Conservation (phyloP, 2,113 vertebrate genomes). For the Microcebus jonahi region DNA sequence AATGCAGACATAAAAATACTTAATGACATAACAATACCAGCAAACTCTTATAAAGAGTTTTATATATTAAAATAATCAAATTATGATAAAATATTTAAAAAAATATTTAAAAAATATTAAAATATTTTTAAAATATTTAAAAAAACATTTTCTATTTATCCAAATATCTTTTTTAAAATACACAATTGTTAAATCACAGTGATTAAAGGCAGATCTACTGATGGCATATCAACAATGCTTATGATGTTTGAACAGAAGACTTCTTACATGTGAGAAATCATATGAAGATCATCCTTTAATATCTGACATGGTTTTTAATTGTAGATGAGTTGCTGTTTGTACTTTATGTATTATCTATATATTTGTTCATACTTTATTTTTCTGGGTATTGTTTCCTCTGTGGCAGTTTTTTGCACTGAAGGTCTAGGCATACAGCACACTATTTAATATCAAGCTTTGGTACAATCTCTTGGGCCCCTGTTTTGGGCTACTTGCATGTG, state of each 20-base stretch:
- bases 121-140: too few species aligned
- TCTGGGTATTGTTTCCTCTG: neutral
- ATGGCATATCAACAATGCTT: neutral
- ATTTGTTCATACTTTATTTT: neutral
- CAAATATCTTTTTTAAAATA: conserved; percentile 10
- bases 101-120: neutral
- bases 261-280: neutral
- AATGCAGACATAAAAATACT: neutral
- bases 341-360: neutral
- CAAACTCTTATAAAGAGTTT: neutral
- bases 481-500: neutral
- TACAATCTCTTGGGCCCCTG: neutral
- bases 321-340: neutral
- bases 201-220: neutral
- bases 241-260: neutral
- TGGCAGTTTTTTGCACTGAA: neutral
- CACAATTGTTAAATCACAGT: neutral
- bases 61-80: neutral
- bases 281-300: neutral
- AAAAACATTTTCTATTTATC: neutral
- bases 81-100: neutral
- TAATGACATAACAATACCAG: neutral
- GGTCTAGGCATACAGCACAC: neutral
- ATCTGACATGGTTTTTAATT: neutral
- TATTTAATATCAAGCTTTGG: neutral